Percentiles rank a stretch among this genome's conserved stretches.
These are phyloP conservation scores for Trididemnum nubilum DNA, from an alignment of 23 tunicate species.

Conservation along the genomic window DNA sequence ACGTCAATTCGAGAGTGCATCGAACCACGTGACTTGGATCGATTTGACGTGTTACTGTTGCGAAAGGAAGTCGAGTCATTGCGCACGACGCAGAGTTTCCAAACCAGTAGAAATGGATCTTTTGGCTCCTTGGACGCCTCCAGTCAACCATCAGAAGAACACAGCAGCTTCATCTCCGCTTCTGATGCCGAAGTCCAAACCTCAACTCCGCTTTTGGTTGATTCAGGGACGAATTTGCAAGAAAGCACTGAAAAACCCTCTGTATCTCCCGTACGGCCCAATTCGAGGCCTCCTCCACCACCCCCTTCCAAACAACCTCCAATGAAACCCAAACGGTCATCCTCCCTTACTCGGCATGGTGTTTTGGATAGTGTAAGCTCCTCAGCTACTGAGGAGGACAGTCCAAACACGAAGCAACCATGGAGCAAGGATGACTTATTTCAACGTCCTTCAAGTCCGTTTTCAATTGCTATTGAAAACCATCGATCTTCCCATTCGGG, in stretches of 20 bases:
- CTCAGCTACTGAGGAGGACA: constrained; percentile 18
- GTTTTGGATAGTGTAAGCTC: background rate
- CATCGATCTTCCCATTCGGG: constrained; percentile 57
- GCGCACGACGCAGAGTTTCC: constrained; percentile 4
- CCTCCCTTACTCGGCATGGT: background rate
- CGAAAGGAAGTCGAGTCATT: constrained; percentile 61
- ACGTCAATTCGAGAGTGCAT: constrained; percentile 54
- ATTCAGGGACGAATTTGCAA: background rate
- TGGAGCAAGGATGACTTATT: background rate
- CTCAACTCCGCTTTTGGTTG: constrained; percentile 9
- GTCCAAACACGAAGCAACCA: background rate
- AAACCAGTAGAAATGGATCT: background rate
- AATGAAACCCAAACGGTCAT: constrained; percentile 32
- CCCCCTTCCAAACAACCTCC: constrained; percentile 44
- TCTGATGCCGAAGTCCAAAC: background rate
- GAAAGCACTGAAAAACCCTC: background rate
- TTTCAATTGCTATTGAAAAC: constrained; percentile 34
- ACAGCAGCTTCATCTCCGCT: background rate
- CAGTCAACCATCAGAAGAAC: background rate
- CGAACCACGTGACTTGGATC: constrained; percentile 46
- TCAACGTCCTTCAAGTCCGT: constrained; percentile 42
- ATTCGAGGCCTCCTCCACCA: constrained; percentile 11
- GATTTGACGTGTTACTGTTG: constrained; percentile 64
- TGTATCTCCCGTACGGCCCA: constrained; percentile 38
- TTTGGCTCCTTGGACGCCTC: background rate